Evolutionary conservation across 2,797 vertebrate species (phyloP).

Genomic region (Chelon labrosus): DNA sequence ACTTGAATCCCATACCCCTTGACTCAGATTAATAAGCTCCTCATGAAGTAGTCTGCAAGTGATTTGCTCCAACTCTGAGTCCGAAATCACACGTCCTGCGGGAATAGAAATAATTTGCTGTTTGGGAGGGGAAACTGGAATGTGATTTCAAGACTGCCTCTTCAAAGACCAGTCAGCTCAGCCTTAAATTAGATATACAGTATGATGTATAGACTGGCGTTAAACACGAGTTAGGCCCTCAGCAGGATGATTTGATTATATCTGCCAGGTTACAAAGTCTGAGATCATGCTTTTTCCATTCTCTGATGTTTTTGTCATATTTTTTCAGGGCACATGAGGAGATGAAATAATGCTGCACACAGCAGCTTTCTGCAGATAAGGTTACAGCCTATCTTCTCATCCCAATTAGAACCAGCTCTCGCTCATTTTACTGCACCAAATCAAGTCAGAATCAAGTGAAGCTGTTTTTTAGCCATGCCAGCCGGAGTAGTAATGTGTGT

Average conservation of each 20-base stretch:
- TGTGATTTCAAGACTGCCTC: conserved; percentile 80
- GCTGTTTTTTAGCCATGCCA: neutral
- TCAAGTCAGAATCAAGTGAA: conserved; percentile 5
- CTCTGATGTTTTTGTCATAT: conserved; percentile 75
- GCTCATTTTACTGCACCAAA: conserved; percentile 36
- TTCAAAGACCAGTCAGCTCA: conserved; percentile 79
- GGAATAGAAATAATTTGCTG: conserved; percentile 82
- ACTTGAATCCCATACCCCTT: conserved; percentile 71
- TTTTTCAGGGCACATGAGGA: conserved; percentile 71
- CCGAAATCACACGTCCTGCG: conserved; percentile 81
- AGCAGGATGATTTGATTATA: conserved; percentile 79
- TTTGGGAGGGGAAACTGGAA: conserved; percentile 80
- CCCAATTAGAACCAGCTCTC: conserved; percentile 76
- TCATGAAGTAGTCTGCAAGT: conserved; percentile 84
- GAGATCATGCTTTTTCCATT: conserved; percentile 83
- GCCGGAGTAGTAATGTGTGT: neutral
- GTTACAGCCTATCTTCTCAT: conserved; percentile 73
- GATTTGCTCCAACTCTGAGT: conserved; percentile 83
- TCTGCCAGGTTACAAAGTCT: conserved; percentile 79
- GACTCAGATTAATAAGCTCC: conserved; percentile 81
- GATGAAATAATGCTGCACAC: conserved; percentile 78
- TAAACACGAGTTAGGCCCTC: conserved; percentile 68
- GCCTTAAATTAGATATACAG: conserved; percentile 78
- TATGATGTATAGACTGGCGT: conserved; percentile 84
- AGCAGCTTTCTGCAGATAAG: conserved; percentile 73